Base-by-base conservation (phyloP, 2,113 vertebrate species). In the Etheostoma cragini region DNA sequence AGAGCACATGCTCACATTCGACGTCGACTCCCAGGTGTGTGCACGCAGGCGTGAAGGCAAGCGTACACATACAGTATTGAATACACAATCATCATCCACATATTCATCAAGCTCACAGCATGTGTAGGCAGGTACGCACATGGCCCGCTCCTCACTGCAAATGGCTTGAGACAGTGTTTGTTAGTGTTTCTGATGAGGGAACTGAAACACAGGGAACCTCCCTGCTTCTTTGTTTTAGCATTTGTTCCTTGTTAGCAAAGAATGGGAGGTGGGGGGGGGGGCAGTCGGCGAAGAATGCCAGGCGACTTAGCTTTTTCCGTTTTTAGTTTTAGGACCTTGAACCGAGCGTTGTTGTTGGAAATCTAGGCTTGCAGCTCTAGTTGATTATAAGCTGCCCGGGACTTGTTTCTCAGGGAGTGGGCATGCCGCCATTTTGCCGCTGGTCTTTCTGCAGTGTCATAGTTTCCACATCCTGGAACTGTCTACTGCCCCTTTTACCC, bases 131-230 rank as follows among this genome's bases (percentile, higher is more conserved):
- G 61, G 61, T 57, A 53, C 33, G 56, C 79, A 64, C 46, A 45
- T 47, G 22, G 35, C 58, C 38, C 62, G 21, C 22, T 38, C 19
- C 45, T 87, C 38, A 33, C 15, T 54, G 42, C 62, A 84, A 78
- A 91, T 72, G 30, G 49, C 6, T 70, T 66, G 30, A 84, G 79
- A 86, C 79, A 76, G 33, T 85, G 84, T 86, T 81, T 90, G 83
- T 82, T 15, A 24, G 76, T 84, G 67, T 91, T 87, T 54, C 86
- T 85, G 86, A 91, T 78, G 66, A 84, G 89, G 85, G 86, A 81
- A 83, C 77, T 68, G 45, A 76, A 76, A 70, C 56, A 68, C 24
- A 58, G 11, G 3, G 16, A 61, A 24, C 10, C 61, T 24, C 26
- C 45, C 73, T n/a, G 15, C 21, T 16, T 49, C 21, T 74, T 84